Evolutionary conservation across 1,140 invertebrate genomes (phyloP), one percentile per base, ranked within the genome.

Genomic region (Monomorium pharaonis): DNA sequence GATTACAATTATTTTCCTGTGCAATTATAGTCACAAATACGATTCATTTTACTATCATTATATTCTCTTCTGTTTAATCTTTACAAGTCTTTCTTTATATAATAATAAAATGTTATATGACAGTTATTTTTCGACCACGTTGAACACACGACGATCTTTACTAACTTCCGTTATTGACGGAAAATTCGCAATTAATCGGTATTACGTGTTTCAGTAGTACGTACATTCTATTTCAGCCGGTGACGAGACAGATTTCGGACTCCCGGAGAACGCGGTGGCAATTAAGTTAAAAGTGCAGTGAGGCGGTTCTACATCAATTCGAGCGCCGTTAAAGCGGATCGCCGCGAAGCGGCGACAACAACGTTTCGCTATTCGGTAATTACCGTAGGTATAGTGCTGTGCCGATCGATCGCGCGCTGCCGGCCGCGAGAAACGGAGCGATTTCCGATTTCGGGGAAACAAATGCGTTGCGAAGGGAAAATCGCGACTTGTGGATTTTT

Each of bases 301-400:
- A 49, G 65, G n/a, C n/a, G n/a, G 5, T 27, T 67, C 12, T 33
- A 65, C 16, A 42, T 3, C 12, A 14, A 21, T 24, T n/a, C 12
- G 37, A 42, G n/a, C 14, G 12, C 14, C 12, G 21, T 63, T 49
- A 49, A 63, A 47, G 3, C 16, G 6, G 37, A 33, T 10, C 47
- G 14, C 5, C 27, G 21, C 18, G 24, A 56, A 70, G 5, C 7
- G 16, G 9, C 2, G 18, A 33, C 51, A 30, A 44, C 24, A 72
- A 58, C 27, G 51, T 74, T 58, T 74, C 42, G 14, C n/a, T 74
- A n/a, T n/a, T n/a, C n/a, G 24, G 70, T 42, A 30, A 81, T 83
- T 47, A 60, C 37, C 54, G n/a, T n/a, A n/a, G n/a, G n/a, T n/a
- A n/a, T n/a, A 72, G 27, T 72, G 47, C 3, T 27, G 9, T 70